These are phyloP conservation scores for Sebastes matsubarae DNA, from an alignment of 2,797 vertebrate genomes.

Conservation along the genomic window DNA sequence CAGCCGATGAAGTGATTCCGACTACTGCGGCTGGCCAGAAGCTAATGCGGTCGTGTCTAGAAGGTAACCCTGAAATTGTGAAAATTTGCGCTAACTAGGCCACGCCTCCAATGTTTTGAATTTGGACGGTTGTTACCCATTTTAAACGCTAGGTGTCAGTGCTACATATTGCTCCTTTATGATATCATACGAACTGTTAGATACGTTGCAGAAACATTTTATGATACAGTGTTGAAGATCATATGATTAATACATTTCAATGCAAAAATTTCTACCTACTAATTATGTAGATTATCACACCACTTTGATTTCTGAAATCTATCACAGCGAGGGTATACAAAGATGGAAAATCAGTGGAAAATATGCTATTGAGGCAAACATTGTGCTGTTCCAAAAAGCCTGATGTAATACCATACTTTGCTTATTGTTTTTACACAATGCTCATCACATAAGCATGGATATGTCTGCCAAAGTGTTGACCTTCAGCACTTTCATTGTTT, in stretches of 20 bases:
- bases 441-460: constrained; percentile 35
- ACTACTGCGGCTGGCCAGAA: neutral
- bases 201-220: neutral
- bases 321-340: neutral
- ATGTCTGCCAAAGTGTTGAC: constrained; percentile 27
- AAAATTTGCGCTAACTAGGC: neutral
- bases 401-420: constrained; percentile 1
- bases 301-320: neutral
- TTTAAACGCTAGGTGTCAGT: no score
- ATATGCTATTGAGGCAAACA: neutral
- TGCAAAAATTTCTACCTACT: neutral
- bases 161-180: no score
- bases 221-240: neutral
- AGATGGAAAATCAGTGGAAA: neutral
- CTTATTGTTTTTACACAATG: constrained; percentile 23
- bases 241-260: neutral
- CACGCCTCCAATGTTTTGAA: neutral
- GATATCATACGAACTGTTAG: no score
- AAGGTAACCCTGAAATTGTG: neutral
- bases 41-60: neutral
- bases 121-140: neutral
- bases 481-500: constrained; percentile 26
- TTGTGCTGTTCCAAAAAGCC: neutral
- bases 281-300: neutral
- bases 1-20: neutral